Evolutionary conservation across 1,140 invertebrate species (phyloP).

Genomic region (Sinonovacula constricta): DNA sequence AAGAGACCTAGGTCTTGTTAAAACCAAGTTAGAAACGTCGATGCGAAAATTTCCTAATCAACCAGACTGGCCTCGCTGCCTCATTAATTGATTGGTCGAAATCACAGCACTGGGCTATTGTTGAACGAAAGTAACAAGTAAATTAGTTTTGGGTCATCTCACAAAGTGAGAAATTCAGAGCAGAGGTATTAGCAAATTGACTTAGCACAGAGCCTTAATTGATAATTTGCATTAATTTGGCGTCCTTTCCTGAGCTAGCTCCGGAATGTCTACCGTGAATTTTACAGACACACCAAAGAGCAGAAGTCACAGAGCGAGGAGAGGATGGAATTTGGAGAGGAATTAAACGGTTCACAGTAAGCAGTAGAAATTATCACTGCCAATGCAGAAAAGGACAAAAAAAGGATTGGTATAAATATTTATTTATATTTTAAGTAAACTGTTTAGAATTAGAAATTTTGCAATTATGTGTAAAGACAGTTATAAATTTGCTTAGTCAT

Average conservation of each 20-base stretch:
- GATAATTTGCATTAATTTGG: slow-evolving; percentile 54
- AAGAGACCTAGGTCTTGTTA: slow-evolving; percentile 43
- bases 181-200: slow-evolving; percentile 55
- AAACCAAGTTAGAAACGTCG: slow-evolving; percentile 45
- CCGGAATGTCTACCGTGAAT: background rate
- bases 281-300: background rate
- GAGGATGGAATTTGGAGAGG: too few species aligned
- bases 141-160: slow-evolving; percentile 54
- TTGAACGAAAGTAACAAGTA: slow-evolving; percentile 48
- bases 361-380: too few species aligned
- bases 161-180: slow-evolving; percentile 46
- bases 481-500: too few species aligned
- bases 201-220: slow-evolving; percentile 51
- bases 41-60: slow-evolving; percentile 51
- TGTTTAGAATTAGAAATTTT: too few species aligned
- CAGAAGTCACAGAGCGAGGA: background rate
- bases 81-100: slow-evolving; percentile 52
- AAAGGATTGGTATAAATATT: too few species aligned
- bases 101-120: slow-evolving; percentile 41
- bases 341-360: too few species aligned
- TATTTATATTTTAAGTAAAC: too few species aligned
- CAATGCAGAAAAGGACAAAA: too few species aligned
- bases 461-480: too few species aligned
- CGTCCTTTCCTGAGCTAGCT: slow-evolving; percentile 1
- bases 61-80: slow-evolving; percentile 22